Evolutionary conservation across 2,113 vertebrate genomes (phyloP).

Genomic region (Morphnarchus princeps): DNA sequence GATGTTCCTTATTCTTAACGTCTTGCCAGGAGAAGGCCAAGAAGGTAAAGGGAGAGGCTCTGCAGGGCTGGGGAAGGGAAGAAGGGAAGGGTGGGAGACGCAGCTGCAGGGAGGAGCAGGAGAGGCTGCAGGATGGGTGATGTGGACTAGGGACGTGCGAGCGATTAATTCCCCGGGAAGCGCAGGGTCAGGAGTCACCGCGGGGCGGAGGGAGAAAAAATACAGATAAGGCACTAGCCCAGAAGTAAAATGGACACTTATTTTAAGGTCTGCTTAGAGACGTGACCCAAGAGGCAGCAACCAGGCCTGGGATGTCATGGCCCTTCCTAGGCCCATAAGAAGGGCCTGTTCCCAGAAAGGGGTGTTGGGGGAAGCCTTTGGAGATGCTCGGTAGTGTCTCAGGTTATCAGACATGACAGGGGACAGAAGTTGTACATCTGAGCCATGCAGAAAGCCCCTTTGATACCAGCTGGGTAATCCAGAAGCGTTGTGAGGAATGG

Average conservation of each 20-base stretch:
- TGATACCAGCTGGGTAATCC: neutral
- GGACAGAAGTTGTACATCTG: neutral
- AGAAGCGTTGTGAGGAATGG: neutral
- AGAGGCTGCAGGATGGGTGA: neutral
- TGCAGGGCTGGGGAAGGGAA: neutral
- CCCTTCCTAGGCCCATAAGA: neutral
- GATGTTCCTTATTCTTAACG: neutral
- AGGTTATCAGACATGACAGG: neutral
- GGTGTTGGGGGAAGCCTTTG: neutral
- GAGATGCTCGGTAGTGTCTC: neutral
- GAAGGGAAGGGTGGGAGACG: neutral
- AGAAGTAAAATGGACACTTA: neutral
- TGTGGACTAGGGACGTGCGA: neutral
- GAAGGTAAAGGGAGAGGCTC: neutral
- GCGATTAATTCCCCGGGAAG: neutral
- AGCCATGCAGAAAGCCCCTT: neutral
- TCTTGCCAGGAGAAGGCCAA: neutral
- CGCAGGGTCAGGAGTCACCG: neutral
- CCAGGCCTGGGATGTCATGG: neutral
- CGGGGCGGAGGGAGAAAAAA: neutral
- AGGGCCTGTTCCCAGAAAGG: neutral
- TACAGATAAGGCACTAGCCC: neutral
- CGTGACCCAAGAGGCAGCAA: neutral
- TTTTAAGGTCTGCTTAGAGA: neutral
- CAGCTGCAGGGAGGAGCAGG: neutral